Percentiles rank a stretch among this genome's conserved stretches.
phyloP scores from a whole-genome alignment of 2,113 vertebrate species.

The Planiliza haematocheilus region DNA sequence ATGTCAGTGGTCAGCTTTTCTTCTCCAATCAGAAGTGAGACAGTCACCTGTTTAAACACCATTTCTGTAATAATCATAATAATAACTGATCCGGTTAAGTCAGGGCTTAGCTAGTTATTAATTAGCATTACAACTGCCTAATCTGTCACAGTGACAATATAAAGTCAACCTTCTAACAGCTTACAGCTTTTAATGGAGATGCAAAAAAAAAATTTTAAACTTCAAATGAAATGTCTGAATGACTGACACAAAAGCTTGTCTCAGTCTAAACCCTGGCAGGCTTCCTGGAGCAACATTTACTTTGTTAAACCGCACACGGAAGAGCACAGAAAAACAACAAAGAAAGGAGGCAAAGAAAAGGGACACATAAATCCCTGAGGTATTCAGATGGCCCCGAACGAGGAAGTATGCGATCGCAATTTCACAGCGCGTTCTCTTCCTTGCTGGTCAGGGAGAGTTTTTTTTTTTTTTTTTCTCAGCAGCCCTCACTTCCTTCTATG shows the following conservation, averaged over 20 bases:
- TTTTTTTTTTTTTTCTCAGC: slow-evolving; percentile 33
- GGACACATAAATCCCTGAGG: slow-evolving; percentile 16
- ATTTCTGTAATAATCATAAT: no score
- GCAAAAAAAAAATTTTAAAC: no score
- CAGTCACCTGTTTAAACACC: no score
- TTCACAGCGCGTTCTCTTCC: slow-evolving; percentile 47
- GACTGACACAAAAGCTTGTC: not conserved
- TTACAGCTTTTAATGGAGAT: no score
- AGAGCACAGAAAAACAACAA: not conserved
- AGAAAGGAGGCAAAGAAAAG: not conserved
- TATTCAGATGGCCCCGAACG: slow-evolving; percentile 22
- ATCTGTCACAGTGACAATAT: no score
- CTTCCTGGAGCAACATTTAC: not conserved
- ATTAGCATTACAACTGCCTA: no score
- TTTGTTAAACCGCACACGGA: slow-evolving; percentile 11
- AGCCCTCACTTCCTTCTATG: slow-evolving; percentile 75
- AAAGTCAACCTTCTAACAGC: no score
- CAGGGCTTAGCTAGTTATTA: no score
- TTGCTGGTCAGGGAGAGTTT: slow-evolving; percentile 27
- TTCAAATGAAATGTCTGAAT: not conserved
- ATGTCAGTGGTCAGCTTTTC: no score
- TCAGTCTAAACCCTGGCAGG: not conserved
- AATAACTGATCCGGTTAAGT: no score
- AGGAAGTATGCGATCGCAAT: slow-evolving; percentile 70
- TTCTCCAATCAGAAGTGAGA: no score